A percentile compares a stretch with the other conserved stretches of the same genome.
These are phyloP conservation scores for Reticulitermes speratus DNA, from an alignment of 1,140 invertebrate species.

Conservation along the genomic window DNA sequence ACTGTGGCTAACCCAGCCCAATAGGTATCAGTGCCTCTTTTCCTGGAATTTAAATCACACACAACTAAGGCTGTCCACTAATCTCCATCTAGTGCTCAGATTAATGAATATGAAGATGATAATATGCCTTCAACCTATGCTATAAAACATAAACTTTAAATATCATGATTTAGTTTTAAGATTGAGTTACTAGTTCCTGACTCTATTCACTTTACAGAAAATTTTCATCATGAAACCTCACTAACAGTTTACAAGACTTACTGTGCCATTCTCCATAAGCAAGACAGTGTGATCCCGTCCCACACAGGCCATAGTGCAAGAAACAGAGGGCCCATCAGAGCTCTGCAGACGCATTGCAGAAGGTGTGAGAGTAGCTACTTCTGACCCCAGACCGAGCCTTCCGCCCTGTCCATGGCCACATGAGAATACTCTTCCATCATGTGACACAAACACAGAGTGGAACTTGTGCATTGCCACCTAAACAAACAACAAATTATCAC, in stretches of 20 bases:
- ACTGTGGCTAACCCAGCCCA: too few species aligned
- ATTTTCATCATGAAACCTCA: too few species aligned
- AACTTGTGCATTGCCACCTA: constrained; percentile 67
- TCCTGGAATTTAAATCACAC: too few species aligned
- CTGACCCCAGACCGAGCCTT: constrained; percentile 62
- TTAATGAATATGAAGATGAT: too few species aligned
- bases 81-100: too few species aligned
- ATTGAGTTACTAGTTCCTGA: too few species aligned
- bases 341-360: constrained; percentile 50
- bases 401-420: constrained; percentile 75
- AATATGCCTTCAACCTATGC: too few species aligned
- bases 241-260: constrained; percentile 40
- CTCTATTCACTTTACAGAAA: too few species aligned
- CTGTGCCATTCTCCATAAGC: constrained; percentile 56
- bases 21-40: too few species aligned
- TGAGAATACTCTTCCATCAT: constrained; percentile 58
- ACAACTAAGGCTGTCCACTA: too few species aligned
- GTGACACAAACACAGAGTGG: constrained; percentile 66
- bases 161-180: too few species aligned
- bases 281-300: constrained; percentile 66
- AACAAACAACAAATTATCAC: constrained; percentile 37
- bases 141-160: too few species aligned
- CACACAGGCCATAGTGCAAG: constrained; percentile 46
- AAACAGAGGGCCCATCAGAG: constrained; percentile 42
- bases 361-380: constrained; percentile 58